Conservation (phyloP, 1,140 invertebrate genomes). For the Mesaphorura yosii region DNA sequence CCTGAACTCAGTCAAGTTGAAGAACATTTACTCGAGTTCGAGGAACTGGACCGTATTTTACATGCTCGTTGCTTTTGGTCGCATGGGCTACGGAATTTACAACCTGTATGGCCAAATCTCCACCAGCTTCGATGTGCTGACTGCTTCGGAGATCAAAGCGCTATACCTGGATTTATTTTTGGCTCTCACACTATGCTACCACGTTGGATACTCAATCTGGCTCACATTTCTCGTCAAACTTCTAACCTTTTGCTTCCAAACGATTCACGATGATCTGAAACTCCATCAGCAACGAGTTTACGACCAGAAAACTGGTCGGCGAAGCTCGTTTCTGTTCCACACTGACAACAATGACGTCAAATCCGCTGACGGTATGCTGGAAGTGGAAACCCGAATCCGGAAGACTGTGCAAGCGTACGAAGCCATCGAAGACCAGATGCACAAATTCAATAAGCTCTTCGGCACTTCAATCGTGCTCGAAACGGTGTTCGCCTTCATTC, state of each 20-base stretch:
- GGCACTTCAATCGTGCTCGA: not conserved
- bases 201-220: conserved; percentile 2
- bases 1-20: not conserved
- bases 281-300: not conserved
- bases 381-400: not conserved
- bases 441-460: not conserved
- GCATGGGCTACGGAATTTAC: not conserved
- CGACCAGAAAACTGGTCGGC: not conserved
- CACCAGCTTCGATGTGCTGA: not conserved
- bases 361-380: not conserved
- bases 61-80: not conserved
- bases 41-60: not conserved
- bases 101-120: too few species aligned
- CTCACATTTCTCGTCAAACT: not conserved
- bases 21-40: not conserved
- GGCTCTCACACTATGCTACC: not conserved
- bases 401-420: not conserved
- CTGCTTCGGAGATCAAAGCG: not conserved
- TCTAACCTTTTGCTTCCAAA: not conserved
- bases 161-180: not conserved
- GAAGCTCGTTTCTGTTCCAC: not conserved
- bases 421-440: conserved; percentile 4
- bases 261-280: conserved; percentile 1
- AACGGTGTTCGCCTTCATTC: not conserved
- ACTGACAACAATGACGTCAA: not conserved